Evolutionary conservation across 2,888 invertebrate species (phyloP).

Genomic region (Amaurobius ferox): DNA sequence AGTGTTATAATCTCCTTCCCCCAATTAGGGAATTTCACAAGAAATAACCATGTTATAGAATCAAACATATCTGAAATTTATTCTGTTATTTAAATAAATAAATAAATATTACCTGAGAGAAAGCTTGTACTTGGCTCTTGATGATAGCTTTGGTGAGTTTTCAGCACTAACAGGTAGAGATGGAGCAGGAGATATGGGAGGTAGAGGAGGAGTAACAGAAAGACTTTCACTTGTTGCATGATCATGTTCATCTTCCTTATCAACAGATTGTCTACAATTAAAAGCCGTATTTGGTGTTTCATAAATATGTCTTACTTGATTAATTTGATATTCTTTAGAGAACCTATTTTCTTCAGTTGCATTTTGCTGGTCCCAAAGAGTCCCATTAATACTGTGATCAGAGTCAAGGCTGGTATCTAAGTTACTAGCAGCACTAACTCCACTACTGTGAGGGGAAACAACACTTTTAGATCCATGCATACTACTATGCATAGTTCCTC

Average conservation of each 20-base stretch:
- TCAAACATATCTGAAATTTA: no score
- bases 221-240: constrained; percentile 73
- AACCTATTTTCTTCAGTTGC: constrained; percentile 37
- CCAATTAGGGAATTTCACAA: no score
- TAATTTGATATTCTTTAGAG: constrained; percentile 35
- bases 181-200: constrained; percentile 73
- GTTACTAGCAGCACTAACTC: constrained; percentile 70
- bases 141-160: constrained; percentile 57
- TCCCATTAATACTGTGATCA: constrained; percentile 72
- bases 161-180: constrained; percentile 63
- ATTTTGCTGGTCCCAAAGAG: constrained; percentile 40
- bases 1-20: no score
- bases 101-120: constrained; percentile 73
- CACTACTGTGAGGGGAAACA: constrained; percentile 70
- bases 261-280: constrained; percentile 30
- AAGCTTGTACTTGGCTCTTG: constrained; percentile 73
- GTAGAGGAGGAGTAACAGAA: constrained; percentile 74
- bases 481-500: constrained; percentile 74
- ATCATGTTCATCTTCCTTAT: constrained; percentile 28
- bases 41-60: no score
- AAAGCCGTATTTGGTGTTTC: constrained; percentile 50
- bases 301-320: constrained; percentile 56
- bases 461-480: constrained; percentile 65
- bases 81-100: not conserved
- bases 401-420: constrained; percentile 75